A percentile compares a stretch with the other conserved stretches of the same genome.
Evolutionary conservation across 2,113 vertebrate genomes (phyloP).

Genomic region (Centrocercus urophasianus): DNA sequence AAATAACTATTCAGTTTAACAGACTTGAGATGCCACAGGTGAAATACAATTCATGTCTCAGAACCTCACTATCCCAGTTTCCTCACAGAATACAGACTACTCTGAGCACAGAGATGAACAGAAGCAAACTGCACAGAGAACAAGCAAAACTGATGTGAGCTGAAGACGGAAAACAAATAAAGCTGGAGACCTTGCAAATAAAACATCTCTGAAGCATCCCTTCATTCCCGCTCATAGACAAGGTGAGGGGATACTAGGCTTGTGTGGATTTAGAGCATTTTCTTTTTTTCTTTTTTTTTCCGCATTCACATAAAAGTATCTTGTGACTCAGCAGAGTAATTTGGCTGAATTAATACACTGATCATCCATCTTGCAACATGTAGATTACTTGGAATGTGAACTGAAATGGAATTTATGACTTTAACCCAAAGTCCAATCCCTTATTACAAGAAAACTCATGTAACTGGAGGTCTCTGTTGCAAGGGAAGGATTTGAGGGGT

Average conservation of each 20-base stretch:
- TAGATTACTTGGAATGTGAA: not conserved
- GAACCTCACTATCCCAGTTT: not conserved
- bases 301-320: not conserved
- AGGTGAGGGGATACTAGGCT: not conserved
- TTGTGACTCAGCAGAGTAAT: fast-evolving
- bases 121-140: not conserved
- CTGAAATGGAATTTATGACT: fast-evolving
- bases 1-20: not conserved
- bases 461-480: not conserved
- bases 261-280: not conserved
- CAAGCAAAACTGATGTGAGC: not conserved
- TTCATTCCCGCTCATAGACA: not conserved
- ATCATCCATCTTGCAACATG: not conserved
- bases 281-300: not conserved
- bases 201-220: not conserved
- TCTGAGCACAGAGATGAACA: fast-evolving
- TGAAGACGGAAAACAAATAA: not conserved
- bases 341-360: not conserved
- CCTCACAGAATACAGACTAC: not conserved
- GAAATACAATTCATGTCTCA: not conserved
- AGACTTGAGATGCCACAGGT: not conserved
- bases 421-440: not conserved
- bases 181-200: not conserved
- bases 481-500: not conserved
- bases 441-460: not conserved